Evolutionary conservation across 2,113 vertebrate species (phyloP).

Genomic region (Gadus chalcogrammus): DNA sequence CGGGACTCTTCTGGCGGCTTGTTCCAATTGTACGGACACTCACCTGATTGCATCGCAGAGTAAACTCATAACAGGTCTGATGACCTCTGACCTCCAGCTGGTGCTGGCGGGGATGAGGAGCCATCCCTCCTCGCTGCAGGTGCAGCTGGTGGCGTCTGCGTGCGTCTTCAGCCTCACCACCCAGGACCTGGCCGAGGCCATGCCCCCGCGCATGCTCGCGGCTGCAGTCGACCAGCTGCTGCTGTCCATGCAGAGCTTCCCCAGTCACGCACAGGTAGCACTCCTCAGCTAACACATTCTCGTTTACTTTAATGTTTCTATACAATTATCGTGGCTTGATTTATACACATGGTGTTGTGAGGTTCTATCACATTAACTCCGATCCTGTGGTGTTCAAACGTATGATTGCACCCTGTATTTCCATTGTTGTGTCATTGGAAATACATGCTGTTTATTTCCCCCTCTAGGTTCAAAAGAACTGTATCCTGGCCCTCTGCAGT

Average conservation of each 20-base stretch:
- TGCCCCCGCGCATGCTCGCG: slow-evolving; percentile 83
- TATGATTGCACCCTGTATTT: no score
- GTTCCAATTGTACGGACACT: no score
- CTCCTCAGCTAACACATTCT: no score
- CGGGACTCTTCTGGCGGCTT: neutral
- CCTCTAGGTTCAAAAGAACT: slow-evolving; percentile 90
- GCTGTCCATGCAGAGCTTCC: slow-evolving; percentile 88
- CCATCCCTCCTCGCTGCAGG: slow-evolving; percentile 81
- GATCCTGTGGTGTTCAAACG: no score
- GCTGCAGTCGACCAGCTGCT: slow-evolving; percentile 83
- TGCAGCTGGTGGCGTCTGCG: slow-evolving; percentile 87
- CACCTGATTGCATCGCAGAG: no score
- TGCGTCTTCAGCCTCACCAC: slow-evolving; percentile 92
- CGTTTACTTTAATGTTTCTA: no score
- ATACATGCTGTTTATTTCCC: slow-evolving; percentile 9
- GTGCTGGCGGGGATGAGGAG: slow-evolving; percentile 86
- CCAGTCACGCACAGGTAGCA: slow-evolving; percentile 79
- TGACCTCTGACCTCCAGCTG: slow-evolving; percentile 65
- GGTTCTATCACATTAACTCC: no score
- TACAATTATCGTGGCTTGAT: no score
- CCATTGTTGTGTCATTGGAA: no score
- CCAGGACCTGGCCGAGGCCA: slow-evolving; percentile 80
- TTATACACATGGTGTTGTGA: no score
- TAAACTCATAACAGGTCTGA: no score
- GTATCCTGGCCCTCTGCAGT: slow-evolving; percentile 89